Conservation (phyloP, 2,797 vertebrate species). For the Numenius phaeopus region DNA sequence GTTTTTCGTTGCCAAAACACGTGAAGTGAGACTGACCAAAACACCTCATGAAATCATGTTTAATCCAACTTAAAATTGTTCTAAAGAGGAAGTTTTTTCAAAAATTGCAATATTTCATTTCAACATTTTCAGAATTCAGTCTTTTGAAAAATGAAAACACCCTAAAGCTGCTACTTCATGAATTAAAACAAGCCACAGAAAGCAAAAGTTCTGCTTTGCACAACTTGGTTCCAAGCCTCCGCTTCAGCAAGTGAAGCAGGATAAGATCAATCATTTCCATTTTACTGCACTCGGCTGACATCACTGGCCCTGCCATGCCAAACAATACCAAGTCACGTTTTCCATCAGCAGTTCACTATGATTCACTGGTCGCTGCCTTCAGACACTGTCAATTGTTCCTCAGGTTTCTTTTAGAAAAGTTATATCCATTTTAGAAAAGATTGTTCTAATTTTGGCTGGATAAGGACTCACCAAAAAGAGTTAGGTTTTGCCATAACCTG, state of each 20-base stretch:
- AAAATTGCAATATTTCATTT: neutral
- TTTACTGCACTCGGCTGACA: neutral
- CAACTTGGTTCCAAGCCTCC: neutral
- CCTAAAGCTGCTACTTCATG: neutral
- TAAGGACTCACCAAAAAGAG: neutral
- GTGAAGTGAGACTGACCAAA: neutral
- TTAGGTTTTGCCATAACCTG: neutral
- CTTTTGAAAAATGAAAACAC: neutral
- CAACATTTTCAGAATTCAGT: neutral
- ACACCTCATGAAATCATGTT: neutral
- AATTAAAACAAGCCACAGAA: neutral
- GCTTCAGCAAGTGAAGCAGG: neutral
- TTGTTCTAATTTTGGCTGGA: neutral
- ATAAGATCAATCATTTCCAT: neutral
- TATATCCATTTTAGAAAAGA: neutral
- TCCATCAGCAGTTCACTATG: constrained; percentile 5
- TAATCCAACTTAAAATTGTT: neutral
- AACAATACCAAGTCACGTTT: neutral
- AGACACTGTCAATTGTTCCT: neutral
- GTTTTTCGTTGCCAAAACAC: neutral
- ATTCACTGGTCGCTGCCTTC: neutral
- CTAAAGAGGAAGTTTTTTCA: neutral
- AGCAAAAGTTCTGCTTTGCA: neutral
- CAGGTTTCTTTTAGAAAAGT: neutral
- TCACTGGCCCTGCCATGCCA: neutral